These are phyloP conservation scores for Zoanthus sansibaricus DNA, from an alignment of 92 coral and sea anemone species.

Conservation along the genomic window DNA sequence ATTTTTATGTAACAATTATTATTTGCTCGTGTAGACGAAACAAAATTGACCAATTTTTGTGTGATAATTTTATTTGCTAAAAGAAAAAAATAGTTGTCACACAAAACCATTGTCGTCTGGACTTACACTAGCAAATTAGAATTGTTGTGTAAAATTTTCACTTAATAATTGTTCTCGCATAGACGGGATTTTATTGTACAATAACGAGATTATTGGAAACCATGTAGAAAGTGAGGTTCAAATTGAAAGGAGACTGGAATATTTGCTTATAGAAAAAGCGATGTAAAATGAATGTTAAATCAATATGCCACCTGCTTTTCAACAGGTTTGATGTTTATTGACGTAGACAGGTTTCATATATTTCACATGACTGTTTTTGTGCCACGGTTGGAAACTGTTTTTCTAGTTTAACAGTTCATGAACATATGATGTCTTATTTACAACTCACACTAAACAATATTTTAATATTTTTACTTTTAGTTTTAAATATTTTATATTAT, in stretches of 20 bases:
- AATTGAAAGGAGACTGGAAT: neutral
- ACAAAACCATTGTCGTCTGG: no score
- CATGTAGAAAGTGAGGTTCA: neutral
- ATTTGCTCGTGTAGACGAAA: no score
- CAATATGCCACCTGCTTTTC: neutral
- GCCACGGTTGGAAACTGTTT: neutral
- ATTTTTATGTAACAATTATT: no score
- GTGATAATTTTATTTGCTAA: no score
- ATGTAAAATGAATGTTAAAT: neutral
- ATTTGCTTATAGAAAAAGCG: neutral
- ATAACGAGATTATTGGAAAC: neutral
- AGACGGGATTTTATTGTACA: neutral
- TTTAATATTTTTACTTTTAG: neutral
- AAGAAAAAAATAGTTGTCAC: no score
- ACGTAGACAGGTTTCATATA: neutral
- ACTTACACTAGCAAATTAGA: no score
- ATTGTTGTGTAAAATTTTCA: no score
- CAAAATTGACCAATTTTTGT: no score
- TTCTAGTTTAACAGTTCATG: neutral
- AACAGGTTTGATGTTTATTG: neutral
- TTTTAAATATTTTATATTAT: neutral
- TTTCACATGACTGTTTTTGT: neutral
- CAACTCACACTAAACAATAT: no score
- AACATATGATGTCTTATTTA: neutral
- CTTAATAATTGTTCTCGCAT: no score